These are phyloP conservation scores for Geopemphigus sp. DNA, from an alignment of 1,140 invertebrate genomes.

Conservation along the genomic window DNA sequence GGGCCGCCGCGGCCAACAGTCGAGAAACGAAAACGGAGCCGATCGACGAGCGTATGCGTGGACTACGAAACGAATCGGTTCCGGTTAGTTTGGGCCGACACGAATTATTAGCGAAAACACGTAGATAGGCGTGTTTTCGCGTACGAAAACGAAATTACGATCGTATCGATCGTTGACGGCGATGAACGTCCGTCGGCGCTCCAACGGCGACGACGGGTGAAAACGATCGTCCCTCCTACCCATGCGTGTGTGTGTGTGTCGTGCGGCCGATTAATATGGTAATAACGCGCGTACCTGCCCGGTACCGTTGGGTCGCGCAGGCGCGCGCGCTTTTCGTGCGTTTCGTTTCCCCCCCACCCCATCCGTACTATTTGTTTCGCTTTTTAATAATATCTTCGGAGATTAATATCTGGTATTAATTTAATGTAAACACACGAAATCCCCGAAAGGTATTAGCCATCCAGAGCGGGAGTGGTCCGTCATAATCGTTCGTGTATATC, in stretches of 20 bases:
- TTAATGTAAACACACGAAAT: conserved; percentile 44
- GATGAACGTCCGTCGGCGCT: background rate
- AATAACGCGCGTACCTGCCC: background rate
- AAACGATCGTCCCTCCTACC: background rate
- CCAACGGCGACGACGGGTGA: background rate
- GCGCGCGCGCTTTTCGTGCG: background rate
- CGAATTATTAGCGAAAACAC: too few species aligned
- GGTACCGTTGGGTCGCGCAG: background rate
- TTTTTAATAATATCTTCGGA: conserved; percentile 42
- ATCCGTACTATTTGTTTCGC: background rate
- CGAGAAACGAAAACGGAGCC: too few species aligned
- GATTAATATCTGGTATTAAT: conserved; percentile 43
- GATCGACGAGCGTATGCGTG: too few species aligned
- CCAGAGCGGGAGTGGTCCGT: conserved; percentile 46
- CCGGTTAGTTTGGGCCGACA: too few species aligned
- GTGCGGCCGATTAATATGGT: conserved; percentile 2
- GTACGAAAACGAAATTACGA: background rate
- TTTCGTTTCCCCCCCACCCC: too few species aligned
- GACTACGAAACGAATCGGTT: too few species aligned
- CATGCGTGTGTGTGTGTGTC: too few species aligned
- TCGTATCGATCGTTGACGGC: background rate
- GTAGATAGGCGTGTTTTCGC: background rate
- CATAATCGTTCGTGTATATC: conserved; percentile 47
- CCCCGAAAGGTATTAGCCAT: conserved; percentile 45
- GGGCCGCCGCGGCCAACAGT: too few species aligned